These are phyloP conservation scores for Polia nebulosa DNA, from an alignment of 2,888 invertebrate genomes.

Conservation along the genomic window DNA sequence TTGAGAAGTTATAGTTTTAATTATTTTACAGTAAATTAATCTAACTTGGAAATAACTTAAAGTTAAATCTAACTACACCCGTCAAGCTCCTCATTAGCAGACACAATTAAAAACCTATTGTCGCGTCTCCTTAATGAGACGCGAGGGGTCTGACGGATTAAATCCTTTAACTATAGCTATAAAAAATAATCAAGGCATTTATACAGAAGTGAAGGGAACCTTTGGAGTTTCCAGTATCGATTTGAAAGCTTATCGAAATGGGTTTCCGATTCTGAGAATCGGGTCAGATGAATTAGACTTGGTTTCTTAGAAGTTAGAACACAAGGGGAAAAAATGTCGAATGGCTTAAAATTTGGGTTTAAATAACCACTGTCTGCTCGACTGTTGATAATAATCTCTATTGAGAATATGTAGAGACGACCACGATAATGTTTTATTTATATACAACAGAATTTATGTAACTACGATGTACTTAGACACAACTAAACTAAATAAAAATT, in stretches of 20 bases:
- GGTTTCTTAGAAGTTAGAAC: constrained; percentile 34
- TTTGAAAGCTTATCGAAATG: neutral
- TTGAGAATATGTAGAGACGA: neutral
- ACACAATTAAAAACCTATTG: too few species aligned
- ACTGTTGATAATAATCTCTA: neutral
- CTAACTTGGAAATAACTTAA: neutral
- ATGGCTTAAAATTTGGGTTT: constrained; percentile 1
- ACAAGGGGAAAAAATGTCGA: neutral
- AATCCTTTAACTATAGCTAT: constrained; percentile 1
- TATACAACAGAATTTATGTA: too few species aligned
- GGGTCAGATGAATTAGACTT: neutral
- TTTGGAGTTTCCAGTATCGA: neutral
- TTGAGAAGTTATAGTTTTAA: too few species aligned
- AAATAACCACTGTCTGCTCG: neutral
- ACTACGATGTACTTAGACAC: too few species aligned
- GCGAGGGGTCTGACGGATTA: too few species aligned
- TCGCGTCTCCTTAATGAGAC: too few species aligned
- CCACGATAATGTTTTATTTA: too few species aligned
- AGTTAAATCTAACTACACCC: too few species aligned
- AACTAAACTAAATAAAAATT: too few species aligned
- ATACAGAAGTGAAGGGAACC: constrained; percentile 22
- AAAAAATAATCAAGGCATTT: constrained; percentile 12
- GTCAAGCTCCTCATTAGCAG: too few species aligned
- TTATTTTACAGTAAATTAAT: constrained; percentile 5
- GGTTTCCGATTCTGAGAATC: constrained; percentile 32